Evolutionary conservation across 2,888 invertebrate genomes (phyloP), one percentile per base, ranked within the genome.

Genomic region (Eugnorisma glareosa): DNA sequence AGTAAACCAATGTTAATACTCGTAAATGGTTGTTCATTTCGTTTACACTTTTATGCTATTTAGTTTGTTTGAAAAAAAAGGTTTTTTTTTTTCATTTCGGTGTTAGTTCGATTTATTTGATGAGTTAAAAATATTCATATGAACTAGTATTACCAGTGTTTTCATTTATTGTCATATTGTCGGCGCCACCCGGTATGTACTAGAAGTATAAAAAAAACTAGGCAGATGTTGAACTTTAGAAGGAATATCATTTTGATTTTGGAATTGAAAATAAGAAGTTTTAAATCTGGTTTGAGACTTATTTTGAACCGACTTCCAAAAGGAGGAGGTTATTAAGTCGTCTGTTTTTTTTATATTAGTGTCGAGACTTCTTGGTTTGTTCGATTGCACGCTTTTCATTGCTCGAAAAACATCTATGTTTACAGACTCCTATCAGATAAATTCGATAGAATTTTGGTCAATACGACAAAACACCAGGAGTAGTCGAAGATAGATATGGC

Each of bases 401-500:
- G 10, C 15, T 5, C 2, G 15, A 10, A 37, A 76, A 66, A 40
- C 2, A 43, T 35, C 13, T 1, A 0, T 61, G 13, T 13, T 69
- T 57, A n/a, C 37, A 61, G n/a, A 48, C 57, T 40, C 24, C 35
- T 68, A 59, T 28, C 11, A 40, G 15, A 40, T 31, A 31, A 68
- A 61, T 67, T 40, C n/a, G 28, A 43, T 40, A 61, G 68, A 74
- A 79, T 76, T 74, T 74, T 67, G 78, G n/a, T 43, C 18, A 77
- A 74, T 86, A 69, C 69, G 21, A 79, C 51, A 71, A 67, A 70
- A 69, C 67, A 86, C 21, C 82, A 81, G 85, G 80, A 85, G 66
- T 78, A 82, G 86, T 90, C 82, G 88, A 89, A 91, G 89, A 91
- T 90, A 92, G 92, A 93, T 94, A 93, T 93, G 89, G 93, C 91